Base-by-base conservation (phyloP, 2,888 invertebrate genomes). In the Acleris literana region DNA sequence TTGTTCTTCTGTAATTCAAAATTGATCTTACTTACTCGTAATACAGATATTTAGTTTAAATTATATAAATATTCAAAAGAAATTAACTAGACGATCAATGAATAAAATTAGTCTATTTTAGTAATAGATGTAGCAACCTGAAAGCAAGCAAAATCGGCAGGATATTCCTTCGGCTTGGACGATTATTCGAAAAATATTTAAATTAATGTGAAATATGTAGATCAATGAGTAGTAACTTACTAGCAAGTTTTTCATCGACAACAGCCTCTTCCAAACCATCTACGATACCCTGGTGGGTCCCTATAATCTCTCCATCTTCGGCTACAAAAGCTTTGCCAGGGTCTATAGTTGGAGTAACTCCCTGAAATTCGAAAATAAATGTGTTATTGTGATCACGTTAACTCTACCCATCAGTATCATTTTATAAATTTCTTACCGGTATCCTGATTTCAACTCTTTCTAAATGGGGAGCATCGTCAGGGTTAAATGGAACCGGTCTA, bases 261-360 rank as follows among this genome's bases (percentile, higher is more conserved):
- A 80, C 74, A 0, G 84, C 77, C 0, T 86, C 84, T 54, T 88
- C 86, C 3, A 88, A 57, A 0, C 88, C 83, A 59, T 88, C 85
- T 0, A 88, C 83, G 0, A 88, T 88, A 0, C 88, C 89, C 54
- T 84, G 82, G 1, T 76, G 76, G 0, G 86, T 84, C 0, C 88
- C 88, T 0, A 86, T 72, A 0, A 81, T 71, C 7, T 84, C 83
- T 0, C 87, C 88, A 0, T 77, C 70, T 1, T 78, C 80, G 0
- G 79, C 78, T 39, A 81, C 63, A 51, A 85, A 87, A 0, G 79
- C 71, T 57, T 77, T 70, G 2, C 71, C 66, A n/a, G 66, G 66
- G 52, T 66, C 71, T 0, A 71, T 69, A 17, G 68, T 65, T 20
- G 58, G 59, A 2, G 57, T 52, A 9, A 46, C 16, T 20, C 59